Percentiles rank a stretch among this genome's conserved stretches.
Evolutionary conservation across 2,888 invertebrate species (phyloP).

Genomic region (Incurvaria masculella): DNA sequence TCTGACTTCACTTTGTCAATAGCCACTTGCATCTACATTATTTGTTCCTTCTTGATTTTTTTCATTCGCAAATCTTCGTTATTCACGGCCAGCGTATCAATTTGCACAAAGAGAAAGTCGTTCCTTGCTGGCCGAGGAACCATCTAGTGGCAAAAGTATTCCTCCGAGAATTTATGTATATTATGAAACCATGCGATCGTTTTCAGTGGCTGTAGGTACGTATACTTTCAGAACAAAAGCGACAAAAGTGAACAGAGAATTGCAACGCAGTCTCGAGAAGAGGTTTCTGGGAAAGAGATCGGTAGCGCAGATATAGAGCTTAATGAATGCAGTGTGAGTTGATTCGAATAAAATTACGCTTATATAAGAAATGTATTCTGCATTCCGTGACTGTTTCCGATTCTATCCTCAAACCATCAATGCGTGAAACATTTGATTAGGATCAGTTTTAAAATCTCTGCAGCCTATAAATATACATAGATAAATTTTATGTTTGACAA

Average conservation of each 20-base stretch:
- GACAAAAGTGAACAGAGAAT: too few relatives aligned
- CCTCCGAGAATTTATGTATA: background rate
- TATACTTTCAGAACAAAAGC: background rate
- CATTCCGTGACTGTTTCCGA: background rate
- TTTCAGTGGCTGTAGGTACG: background rate
- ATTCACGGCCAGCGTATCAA: background rate
- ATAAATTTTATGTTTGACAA: too few relatives aligned
- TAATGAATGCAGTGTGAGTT: background rate
- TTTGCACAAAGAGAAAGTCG: background rate
- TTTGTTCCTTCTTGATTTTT: background rate
- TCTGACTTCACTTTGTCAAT: too few relatives aligned
- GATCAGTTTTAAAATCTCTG: too few relatives aligned
- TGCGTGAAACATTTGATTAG: too few relatives aligned
- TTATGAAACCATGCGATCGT: background rate
- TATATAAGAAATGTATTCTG: background rate
- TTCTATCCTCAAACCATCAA: background rate
- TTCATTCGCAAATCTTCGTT: background rate
- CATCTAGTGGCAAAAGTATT: background rate
- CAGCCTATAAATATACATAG: too few relatives aligned
- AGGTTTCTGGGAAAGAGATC: slow-evolving; percentile 31
- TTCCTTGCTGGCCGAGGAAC: background rate
- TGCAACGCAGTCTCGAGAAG: background rate
- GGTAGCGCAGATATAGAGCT: slow-evolving; percentile 26
- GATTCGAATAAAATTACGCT: background rate
- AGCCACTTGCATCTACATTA: too few relatives aligned